A percentile compares a stretch with the other conserved stretches of the same genome.
These are phyloP conservation scores for Diabrotica virgifera DNA, from an alignment of 1,140 invertebrate genomes.

Conservation along the genomic window DNA sequence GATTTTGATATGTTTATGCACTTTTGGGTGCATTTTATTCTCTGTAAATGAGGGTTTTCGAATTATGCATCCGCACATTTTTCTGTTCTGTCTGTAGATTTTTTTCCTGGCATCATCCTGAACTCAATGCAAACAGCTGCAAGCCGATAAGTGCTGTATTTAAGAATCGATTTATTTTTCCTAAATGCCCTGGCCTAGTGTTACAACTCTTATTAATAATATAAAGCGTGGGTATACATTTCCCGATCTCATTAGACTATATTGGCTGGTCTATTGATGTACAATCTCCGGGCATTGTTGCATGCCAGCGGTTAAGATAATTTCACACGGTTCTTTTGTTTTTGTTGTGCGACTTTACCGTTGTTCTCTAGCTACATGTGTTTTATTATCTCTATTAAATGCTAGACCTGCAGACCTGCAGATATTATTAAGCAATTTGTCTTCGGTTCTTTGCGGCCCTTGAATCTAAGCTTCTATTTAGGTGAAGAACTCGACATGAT, in stretches of 20 bases:
- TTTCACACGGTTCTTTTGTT: conserved; percentile 18
- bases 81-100: too few species aligned
- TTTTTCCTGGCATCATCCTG: too few species aligned
- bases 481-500: neutral
- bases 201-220: too few species aligned
- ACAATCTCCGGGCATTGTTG: neutral
- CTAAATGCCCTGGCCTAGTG: too few species aligned
- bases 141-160: too few species aligned
- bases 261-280: neutral
- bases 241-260: neutral
- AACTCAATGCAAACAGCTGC: too few species aligned
- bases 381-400: conserved; percentile 20
- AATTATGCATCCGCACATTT: too few species aligned
- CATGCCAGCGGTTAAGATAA: neutral
- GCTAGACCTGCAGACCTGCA: conserved; percentile 6
- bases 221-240: too few species aligned
- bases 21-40: too few species aligned
- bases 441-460: conserved; percentile 3
- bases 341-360: conserved; percentile 13
- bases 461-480: neutral
- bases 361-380: conserved; percentile 16
- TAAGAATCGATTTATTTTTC: too few species aligned
- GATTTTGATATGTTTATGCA: too few species aligned
- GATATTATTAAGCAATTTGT: conserved; percentile 19
- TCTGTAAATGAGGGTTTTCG: too few species aligned